Conservation (phyloP, 2,888 invertebrate genomes). For the Mylabris sibirica region DNA sequence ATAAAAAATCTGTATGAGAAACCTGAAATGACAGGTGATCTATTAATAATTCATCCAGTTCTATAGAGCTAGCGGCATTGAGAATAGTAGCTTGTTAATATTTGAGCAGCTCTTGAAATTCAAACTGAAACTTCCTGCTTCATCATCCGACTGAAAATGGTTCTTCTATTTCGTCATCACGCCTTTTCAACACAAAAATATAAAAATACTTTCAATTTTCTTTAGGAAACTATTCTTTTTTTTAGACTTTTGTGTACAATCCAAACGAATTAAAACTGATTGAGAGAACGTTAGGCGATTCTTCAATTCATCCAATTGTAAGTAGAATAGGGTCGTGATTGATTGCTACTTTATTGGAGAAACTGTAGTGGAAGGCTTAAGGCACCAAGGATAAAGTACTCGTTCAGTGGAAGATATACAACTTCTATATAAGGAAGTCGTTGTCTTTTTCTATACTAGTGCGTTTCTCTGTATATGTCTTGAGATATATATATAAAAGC, state of each 20-base stretch:
- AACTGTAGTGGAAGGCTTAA: neutral
- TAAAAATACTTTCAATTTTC: too few species aligned
- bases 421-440: neutral
- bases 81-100: constrained; percentile 37
- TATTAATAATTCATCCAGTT: constrained; percentile 37
- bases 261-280: neutral
- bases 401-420: neutral
- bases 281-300: neutral
- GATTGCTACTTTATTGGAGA: neutral
- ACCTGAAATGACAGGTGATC: constrained; percentile 22
- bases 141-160: constrained; percentile 30
- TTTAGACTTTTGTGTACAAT: neutral
- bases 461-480: neutral
- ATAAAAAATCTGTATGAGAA: neutral
- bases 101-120: constrained; percentile 37
- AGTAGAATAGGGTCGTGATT: constrained; percentile 2
- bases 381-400: neutral
- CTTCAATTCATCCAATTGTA: constrained; percentile 8
- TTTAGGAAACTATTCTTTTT: neutral
- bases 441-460: neutral
- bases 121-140: constrained; percentile 22
- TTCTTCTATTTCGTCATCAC: neutral
- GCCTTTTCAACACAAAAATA: neutral
- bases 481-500: neutral
- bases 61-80: constrained; percentile 33